Percentiles rank a stretch among this genome's conserved stretches.
Evolutionary conservation across 1,140 invertebrate species (phyloP).

Genomic region (Archivesica marissinica): DNA sequence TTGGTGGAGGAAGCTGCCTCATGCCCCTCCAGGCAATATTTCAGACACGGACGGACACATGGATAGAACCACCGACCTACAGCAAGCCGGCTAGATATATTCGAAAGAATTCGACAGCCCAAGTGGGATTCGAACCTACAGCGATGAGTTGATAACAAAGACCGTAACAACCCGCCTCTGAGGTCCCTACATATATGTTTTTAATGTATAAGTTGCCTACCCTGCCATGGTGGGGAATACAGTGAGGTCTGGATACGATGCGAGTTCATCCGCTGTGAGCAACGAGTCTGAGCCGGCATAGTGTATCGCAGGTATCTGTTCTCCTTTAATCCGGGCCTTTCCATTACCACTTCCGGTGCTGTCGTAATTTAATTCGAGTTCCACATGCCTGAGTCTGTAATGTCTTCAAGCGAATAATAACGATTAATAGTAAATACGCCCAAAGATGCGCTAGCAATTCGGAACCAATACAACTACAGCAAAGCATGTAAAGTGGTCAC

Average conservation of each 20-base stretch:
- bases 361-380: slow-evolving; percentile 63
- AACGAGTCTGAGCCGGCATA: slow-evolving; percentile 70
- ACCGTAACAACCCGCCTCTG: neutral
- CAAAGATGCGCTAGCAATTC: no score
- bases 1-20: no score
- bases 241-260: slow-evolving; percentile 58
- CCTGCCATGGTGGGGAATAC: slow-evolving; percentile 72
- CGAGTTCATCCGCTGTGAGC: slow-evolving; percentile 46
- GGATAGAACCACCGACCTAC: no score
- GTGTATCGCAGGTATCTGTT: slow-evolving; percentile 15
- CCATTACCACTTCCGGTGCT: slow-evolving; percentile 66
- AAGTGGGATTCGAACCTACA: no score
- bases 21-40: no score
- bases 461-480: no score
- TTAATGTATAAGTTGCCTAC: slow-evolving; percentile 38
- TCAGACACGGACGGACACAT: no score
- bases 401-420: neutral
- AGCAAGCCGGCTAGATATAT: no score
- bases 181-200: neutral
- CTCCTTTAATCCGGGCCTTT: slow-evolving; percentile 53
- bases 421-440: no score
- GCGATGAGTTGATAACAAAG: no score
- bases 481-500: no score
- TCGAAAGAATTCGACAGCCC: no score
- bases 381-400: slow-evolving; percentile 12